Evolutionary conservation across 2,888 invertebrate genomes (phyloP).

Genomic region (Morpho helenor): DNA sequence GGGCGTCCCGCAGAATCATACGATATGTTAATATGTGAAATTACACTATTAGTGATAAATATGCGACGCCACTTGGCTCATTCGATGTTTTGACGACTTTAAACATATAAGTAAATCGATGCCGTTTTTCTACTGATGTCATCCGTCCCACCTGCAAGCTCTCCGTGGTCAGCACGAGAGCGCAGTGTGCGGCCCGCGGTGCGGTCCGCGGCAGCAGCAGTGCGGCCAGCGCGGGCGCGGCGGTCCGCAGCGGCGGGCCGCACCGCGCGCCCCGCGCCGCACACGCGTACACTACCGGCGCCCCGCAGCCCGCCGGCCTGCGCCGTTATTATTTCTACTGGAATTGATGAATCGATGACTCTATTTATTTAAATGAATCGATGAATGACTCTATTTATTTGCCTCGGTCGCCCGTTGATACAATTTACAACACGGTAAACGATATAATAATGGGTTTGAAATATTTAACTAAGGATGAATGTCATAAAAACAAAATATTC

Average conservation of each 20-base stretch:
- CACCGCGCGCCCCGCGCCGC: constrained; percentile 22
- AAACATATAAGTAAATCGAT: too few species aligned
- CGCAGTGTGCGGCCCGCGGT: constrained; percentile 12
- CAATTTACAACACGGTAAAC: too few species aligned
- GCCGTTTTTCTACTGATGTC: too few species aligned
- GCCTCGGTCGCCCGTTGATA: not conserved
- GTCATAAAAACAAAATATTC: too few species aligned
- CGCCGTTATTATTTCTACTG: not conserved
- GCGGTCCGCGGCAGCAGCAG: constrained; percentile 24
- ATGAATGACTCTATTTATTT: not conserved
- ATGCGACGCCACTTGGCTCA: too few species aligned
- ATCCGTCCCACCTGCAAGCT: constrained; percentile 16
- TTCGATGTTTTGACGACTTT: too few species aligned
- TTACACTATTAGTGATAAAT: too few species aligned
- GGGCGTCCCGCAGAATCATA: too few species aligned
- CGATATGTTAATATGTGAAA: too few species aligned
- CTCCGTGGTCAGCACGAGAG: constrained; percentile 16
- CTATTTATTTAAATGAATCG: not conserved
- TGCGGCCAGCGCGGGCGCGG: constrained; percentile 19
- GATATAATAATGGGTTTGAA: too few species aligned
- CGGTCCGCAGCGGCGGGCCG: constrained; percentile 16
- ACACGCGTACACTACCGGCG: constrained; percentile 24
- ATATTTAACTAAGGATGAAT: too few species aligned
- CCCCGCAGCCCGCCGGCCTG: constrained; percentile 29
- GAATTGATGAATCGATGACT: not conserved